phyloP scores from a whole-genome alignment of 2,797 vertebrate genomes.

The Cossypha caffra region DNA sequence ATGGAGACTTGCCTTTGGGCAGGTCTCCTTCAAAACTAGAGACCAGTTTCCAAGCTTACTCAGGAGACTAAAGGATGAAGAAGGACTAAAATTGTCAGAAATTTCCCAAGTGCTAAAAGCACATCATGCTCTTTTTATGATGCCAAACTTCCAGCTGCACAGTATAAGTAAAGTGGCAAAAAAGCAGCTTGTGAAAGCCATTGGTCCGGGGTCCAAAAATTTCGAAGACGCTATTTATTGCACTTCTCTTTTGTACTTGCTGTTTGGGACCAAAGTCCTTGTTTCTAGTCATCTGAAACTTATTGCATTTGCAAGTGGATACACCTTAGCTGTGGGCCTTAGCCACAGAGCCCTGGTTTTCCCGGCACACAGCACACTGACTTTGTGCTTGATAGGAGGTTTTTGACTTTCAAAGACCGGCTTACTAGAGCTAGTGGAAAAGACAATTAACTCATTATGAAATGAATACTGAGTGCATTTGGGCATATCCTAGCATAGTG shows the following conservation, averaged over 20 bases:
- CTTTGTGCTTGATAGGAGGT: background rate
- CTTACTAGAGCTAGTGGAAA: background rate
- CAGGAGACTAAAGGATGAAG: background rate
- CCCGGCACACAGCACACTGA: fast-evolving
- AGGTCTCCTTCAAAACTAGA: background rate
- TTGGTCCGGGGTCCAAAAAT: background rate
- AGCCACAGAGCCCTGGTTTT: background rate
- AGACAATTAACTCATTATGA: background rate
- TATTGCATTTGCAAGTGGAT: background rate
- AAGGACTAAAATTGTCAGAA: background rate
- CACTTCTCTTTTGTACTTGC: background rate
- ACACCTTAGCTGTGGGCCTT: background rate
- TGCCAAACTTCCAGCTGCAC: background rate
- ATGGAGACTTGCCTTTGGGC: background rate
- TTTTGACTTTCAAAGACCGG: background rate
- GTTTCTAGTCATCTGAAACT: background rate
- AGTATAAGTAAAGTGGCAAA: background rate
- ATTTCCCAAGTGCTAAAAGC: background rate
- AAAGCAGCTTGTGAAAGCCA: background rate
- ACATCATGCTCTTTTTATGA: background rate
- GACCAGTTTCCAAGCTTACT: background rate
- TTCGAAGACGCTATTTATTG: background rate
- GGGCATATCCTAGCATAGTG: background rate
- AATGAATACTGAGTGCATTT: background rate
- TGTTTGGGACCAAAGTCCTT: fast-evolving